Evolutionary conservation across 37 sponge, comb jelly and placozoan genomes (phyloP), one percentile per base, ranked within the genome.

Genomic region (Axinella damicornis): DNA sequence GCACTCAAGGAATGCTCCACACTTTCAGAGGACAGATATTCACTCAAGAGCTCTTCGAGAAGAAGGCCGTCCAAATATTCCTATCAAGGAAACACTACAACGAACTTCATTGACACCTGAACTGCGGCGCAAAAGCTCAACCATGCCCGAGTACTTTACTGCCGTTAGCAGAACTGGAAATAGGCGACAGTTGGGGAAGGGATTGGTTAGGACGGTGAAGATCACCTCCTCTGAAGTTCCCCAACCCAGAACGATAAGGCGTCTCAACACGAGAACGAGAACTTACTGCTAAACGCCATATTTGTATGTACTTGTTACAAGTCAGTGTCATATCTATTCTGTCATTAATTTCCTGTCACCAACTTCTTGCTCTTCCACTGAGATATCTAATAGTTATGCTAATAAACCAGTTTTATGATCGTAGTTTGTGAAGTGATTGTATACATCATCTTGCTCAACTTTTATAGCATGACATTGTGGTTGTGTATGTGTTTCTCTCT

Each of bases 261-360:
- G 60, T 59, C 71, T 89, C 35, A 83, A 89, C 53, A 12, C 83
- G 55, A 74, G 79, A 70, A 12, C 83, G 55, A 74, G 79, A 70
- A 69, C 83, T 56, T 87, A 73, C 80, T 65, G 81, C 32, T 87
- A 36, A 87, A 55, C 35, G 46, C 15, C 2, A 20, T 76, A 2
- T 33, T 58, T 61, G 60, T 76, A 35, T 57, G 34, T 76, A 12
- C 1, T 9, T 76, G 77, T 71, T 30, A 11, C 22, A 25, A 33
- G 4, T 69, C 70, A 5, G 5, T 69, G 70, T 69, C 12, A 69
- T 69, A 2, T 30, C 28, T 32, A 15, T 69, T 9, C 46, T 46
- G 9, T 9, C 9, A 9, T 46, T 46, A 46, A 46, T 46, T 9
- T 46, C 46, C 46, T 46, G 46, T 46, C 46, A 46, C 9, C n/a